Evolutionary conservation across 2,113 vertebrate genomes (phyloP).

Genomic region (Falco punctatus): DNA sequence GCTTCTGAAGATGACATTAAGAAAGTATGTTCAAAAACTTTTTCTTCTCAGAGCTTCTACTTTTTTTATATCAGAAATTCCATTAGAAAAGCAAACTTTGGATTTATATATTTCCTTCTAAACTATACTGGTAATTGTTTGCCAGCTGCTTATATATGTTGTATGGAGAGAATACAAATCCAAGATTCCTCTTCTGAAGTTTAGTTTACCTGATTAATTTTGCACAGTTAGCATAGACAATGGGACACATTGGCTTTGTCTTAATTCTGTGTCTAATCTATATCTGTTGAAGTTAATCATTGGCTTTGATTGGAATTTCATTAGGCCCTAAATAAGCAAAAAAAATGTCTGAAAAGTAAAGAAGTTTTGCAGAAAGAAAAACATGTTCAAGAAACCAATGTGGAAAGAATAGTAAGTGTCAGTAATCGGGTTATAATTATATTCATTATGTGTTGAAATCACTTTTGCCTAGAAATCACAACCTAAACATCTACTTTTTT

Average conservation of each 20-base stretch:
- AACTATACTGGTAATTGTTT: not conserved
- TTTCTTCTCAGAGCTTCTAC: not conserved
- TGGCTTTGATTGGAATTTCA: not conserved
- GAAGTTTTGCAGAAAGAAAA: not conserved
- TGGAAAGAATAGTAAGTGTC: not conserved
- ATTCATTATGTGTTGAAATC: not conserved
- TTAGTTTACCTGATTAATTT: not conserved
- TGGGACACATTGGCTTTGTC: not conserved
- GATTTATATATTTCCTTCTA: not conserved
- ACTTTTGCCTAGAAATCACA: not conserved
- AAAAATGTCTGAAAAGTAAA: not conserved
- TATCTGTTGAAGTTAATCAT: not conserved
- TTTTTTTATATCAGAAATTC: not conserved
- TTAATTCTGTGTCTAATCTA: not conserved
- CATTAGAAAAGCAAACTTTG: not conserved
- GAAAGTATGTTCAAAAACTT: constrained; percentile 81
- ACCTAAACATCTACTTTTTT: not conserved
- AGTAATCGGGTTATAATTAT: not conserved
- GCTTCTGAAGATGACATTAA: constrained; percentile 95
- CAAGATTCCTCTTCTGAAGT: not conserved
- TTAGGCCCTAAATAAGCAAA: not conserved
- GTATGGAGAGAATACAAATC: not conserved
- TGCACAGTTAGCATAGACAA: not conserved
- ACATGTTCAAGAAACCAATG: not conserved
- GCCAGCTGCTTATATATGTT: not conserved